Percentiles rank a stretch among this genome's conserved stretches.
Conservation (phyloP, 2,888 invertebrate species). For the Sminthurides aquaticus region DNA sequence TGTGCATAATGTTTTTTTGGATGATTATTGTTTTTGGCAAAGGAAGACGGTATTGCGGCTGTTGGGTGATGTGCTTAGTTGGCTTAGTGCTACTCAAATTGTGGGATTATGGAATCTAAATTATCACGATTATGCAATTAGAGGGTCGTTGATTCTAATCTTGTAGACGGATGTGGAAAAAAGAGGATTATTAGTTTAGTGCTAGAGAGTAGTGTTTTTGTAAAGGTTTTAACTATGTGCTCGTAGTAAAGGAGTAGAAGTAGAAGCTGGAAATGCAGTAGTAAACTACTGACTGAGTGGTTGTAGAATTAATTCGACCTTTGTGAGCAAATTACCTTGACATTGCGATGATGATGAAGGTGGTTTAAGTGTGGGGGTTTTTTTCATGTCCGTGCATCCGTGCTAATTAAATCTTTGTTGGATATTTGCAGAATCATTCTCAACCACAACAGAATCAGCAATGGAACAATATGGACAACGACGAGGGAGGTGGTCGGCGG, state of each 20-base stretch:
- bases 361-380: too few relatives aligned
- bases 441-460: conserved; percentile 34
- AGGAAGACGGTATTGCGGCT: too few relatives aligned
- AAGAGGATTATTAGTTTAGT: too few relatives aligned
- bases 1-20: too few relatives aligned
- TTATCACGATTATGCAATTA: background rate
- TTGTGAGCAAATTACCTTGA: background rate
- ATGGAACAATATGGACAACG: conserved; percentile 41
- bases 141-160: background rate
- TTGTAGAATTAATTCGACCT: too few relatives aligned
- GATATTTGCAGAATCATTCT: conserved; percentile 35
- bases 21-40: too few relatives aligned
- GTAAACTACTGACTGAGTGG: too few relatives aligned
- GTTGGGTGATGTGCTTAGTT: too few relatives aligned
- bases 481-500: conserved; percentile 40
- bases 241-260: background rate
- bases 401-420: background rate
- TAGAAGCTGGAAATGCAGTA: too few relatives aligned
- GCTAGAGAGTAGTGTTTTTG: background rate
- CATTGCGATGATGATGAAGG: too few relatives aligned
- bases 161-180: background rate
- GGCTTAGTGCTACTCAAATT: too few relatives aligned
- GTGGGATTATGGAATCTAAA: too few relatives aligned
- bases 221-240: background rate
- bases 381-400: background rate